phyloP scores from a whole-genome alignment of 2,888 invertebrate genomes.

The Synanthedon myopaeformis region DNA sequence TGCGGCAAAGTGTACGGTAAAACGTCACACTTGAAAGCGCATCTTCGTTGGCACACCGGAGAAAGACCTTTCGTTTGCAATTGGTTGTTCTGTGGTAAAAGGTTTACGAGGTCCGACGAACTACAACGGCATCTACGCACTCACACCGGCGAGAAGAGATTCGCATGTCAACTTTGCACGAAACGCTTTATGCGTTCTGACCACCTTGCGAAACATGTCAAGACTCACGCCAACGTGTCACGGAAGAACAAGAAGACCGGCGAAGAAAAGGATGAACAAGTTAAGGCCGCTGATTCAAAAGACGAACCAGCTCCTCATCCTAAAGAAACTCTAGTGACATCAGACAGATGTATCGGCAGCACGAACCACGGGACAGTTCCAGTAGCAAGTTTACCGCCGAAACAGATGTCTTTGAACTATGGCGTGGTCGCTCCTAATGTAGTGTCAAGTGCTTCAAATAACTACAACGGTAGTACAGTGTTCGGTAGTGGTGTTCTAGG shows the following conservation, averaged over 20 bases:
- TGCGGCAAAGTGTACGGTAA: conserved; percentile 92
- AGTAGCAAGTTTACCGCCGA: conserved; percentile 22
- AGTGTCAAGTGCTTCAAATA: conserved; percentile 17
- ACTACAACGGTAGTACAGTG: conserved; percentile 34
- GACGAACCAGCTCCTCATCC: neutral
- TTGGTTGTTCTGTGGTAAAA: conserved; percentile 90
- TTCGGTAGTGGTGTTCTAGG: conserved; percentile 24
- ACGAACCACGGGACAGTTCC: conserved; percentile 46
- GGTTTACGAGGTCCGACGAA: conserved; percentile 93
- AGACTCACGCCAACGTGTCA: conserved; percentile 81
- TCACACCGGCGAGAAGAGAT: conserved; percentile 91
- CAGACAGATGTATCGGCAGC: conserved; percentile 27
- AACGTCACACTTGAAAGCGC: conserved; percentile 93
- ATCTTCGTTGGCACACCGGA: conserved; percentile 93
- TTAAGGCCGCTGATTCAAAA: conserved; percentile 11
- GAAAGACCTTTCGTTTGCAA: conserved; percentile 91
- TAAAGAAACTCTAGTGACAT: neutral
- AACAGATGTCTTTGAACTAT: conserved; percentile 41
- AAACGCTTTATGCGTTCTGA: conserved; percentile 94
- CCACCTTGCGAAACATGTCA: conserved; percentile 92
- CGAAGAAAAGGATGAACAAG: conserved; percentile 51
- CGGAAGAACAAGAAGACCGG: conserved; percentile 59
- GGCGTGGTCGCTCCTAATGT: conserved; percentile 38
- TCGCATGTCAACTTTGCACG: conserved; percentile 86
- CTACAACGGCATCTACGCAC: conserved; percentile 89